Percentiles rank a stretch among this genome's conserved stretches.
These are phyloP conservation scores for Neodiprion virginianus DNA, from an alignment of 1,140 invertebrate species.

Conservation along the genomic window DNA sequence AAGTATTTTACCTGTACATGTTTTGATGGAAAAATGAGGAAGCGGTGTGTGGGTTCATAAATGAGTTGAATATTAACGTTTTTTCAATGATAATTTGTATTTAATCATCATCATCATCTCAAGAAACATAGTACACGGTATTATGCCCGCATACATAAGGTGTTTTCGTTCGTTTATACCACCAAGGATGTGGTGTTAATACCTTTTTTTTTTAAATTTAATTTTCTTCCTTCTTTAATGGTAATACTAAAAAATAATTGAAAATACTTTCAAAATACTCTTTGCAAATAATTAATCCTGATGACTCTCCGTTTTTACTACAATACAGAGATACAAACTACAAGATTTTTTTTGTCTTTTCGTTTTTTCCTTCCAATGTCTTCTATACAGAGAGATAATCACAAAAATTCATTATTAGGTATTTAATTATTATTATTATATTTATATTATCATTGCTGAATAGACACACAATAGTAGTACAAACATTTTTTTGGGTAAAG, in stretches of 20 bases:
- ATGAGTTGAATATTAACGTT: background rate
- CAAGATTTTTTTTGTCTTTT: constrained; percentile 29
- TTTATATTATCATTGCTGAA: constrained; percentile 35
- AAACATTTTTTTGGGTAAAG: constrained; percentile 36
- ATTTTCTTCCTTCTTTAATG: constrained; percentile 27
- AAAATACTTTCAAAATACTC: constrained; percentile 62
- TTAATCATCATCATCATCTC: constrained; percentile 47
- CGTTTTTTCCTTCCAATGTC: constrained; percentile 26
- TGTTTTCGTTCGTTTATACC: constrained; percentile 39
- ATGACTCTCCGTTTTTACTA: constrained; percentile 28
- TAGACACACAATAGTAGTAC: constrained; percentile 45
- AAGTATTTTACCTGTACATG: too few relatives aligned
- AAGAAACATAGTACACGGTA: constrained; percentile 35
- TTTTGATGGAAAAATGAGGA: too few relatives aligned
- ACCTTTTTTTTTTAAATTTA: constrained; percentile 37
- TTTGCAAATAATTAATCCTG: constrained; percentile 52
- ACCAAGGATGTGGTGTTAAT: constrained; percentile 39
- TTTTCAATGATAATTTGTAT: constrained; percentile 31
- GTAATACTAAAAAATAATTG: constrained; percentile 61
- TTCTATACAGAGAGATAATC: constrained; percentile 48
- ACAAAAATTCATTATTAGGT: constrained; percentile 42
- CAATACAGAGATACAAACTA: constrained; percentile 35
- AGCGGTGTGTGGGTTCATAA: background rate
- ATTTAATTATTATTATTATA: constrained; percentile 35
- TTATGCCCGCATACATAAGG: constrained; percentile 24